Conservation (phyloP, 2,113 vertebrate species). For the Colius striatus region DNA sequence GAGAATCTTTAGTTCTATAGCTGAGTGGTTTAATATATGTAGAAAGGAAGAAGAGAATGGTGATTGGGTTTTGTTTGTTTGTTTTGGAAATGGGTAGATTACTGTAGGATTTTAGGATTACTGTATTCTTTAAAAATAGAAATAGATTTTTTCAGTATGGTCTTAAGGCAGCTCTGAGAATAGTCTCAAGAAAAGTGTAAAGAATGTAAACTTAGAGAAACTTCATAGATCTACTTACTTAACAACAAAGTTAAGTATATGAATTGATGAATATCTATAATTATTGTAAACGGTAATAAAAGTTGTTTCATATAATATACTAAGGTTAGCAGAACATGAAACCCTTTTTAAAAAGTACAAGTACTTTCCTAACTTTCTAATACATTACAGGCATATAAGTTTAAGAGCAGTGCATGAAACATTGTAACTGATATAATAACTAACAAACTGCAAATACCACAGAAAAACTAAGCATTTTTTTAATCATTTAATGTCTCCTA, state of each 20-base stretch:
- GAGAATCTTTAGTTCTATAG: not conserved
- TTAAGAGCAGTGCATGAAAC: not conserved
- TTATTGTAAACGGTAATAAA: not conserved
- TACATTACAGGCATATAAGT: rapidly evolving
- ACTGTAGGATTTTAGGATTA: not conserved
- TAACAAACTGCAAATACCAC: not conserved
- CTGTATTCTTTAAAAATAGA: not conserved
- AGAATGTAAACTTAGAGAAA: not conserved
- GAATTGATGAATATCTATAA: not conserved
- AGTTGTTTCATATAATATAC: not conserved
- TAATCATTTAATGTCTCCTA: not conserved
- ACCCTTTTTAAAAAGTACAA: not conserved
- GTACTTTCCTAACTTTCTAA: not conserved
- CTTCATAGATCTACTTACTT: not conserved
- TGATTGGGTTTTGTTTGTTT: not conserved
- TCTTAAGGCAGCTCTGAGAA: not conserved
- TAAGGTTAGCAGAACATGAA: not conserved
- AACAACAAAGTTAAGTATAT: not conserved
- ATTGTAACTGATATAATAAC: too few relatives aligned
- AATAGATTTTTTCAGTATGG: not conserved
- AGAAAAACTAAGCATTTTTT: not conserved
- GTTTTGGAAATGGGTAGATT: not conserved
- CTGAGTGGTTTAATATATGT: not conserved
- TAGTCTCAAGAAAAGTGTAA: not conserved
- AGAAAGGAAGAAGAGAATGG: not conserved